Conservation (phyloP, 2,113 vertebrate species). For the Alethe castanea region DNA sequence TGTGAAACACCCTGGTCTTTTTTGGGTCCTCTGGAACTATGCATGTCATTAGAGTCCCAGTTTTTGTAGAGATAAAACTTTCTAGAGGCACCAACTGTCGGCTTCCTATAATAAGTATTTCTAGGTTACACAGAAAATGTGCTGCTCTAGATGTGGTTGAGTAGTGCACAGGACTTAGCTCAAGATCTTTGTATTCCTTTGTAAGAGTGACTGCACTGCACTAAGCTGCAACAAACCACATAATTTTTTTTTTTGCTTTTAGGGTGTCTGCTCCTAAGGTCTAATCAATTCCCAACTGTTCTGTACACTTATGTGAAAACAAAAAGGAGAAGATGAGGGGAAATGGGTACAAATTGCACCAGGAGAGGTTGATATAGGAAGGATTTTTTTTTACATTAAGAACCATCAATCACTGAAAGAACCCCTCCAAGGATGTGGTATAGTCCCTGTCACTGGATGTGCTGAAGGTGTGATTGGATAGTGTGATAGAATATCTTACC, state of each 20-base stretch:
- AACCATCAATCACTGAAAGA: not conserved
- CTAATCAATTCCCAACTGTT: not conserved
- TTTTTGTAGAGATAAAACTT: not conserved
- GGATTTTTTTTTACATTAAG: not conserved
- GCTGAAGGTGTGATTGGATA: not conserved
- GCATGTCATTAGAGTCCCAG: fast-evolving
- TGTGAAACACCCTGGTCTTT: not conserved
- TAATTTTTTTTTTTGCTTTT: not conserved
- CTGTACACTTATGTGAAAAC: not conserved
- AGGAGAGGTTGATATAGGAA: not conserved
- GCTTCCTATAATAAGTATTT: not conserved
- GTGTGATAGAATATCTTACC: not conserved
- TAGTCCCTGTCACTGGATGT: fast-evolving
- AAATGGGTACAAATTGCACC: not conserved
- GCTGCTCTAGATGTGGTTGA: not conserved
- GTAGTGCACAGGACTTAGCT: not conserved
- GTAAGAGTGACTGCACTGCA: not conserved
- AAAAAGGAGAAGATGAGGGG: not conserved
- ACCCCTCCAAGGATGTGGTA: too few relatives aligned
- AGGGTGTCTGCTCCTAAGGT: not conserved
- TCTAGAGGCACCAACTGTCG: not conserved
- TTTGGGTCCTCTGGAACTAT: not conserved
- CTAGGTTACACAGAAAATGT: not conserved
- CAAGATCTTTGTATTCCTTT: not conserved
- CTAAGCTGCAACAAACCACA: not conserved